These are phyloP conservation scores for Neogale vison DNA, from an alignment of 2,113 vertebrate species.

Conservation along the genomic window DNA sequence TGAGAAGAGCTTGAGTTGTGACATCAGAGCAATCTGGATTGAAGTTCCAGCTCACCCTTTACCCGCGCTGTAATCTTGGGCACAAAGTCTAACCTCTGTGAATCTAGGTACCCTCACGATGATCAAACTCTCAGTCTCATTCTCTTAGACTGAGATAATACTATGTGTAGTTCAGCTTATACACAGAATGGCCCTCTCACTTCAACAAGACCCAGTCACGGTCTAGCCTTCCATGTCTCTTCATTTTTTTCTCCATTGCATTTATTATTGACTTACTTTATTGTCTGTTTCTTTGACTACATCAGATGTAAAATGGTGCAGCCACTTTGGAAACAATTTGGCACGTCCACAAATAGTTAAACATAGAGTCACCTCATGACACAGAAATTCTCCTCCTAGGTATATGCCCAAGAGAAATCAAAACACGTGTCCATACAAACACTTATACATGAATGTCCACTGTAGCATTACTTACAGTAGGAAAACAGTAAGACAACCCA, in stretches of 20 bases:
- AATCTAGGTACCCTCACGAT: not conserved
- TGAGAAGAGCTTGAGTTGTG: not conserved
- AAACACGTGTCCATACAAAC: not conserved
- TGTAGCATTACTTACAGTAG: not conserved
- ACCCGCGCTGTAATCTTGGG: not conserved
- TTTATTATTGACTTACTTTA: not conserved
- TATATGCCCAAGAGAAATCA: not conserved
- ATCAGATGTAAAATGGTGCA: not conserved
- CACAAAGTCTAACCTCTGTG: not conserved
- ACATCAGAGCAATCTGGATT: not conserved
- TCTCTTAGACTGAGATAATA: not conserved
- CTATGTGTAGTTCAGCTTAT: not conserved
- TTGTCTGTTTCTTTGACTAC: not conserved
- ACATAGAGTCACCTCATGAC: not conserved
- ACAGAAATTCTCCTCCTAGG: not conserved
- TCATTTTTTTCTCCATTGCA: not conserved
- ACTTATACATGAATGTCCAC: not conserved
- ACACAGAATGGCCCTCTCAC: not conserved
- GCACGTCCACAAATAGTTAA: not conserved
- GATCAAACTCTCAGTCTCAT: not conserved
- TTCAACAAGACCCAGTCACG: not conserved
- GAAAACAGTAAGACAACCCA: not conserved
- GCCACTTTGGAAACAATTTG: not conserved
- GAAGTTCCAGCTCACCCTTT: not conserved
- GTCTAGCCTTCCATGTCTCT: not conserved